These are phyloP conservation scores for Eulemur albifrons DNA, from an alignment of 2,797 vertebrate species.

Conservation along the genomic window DNA sequence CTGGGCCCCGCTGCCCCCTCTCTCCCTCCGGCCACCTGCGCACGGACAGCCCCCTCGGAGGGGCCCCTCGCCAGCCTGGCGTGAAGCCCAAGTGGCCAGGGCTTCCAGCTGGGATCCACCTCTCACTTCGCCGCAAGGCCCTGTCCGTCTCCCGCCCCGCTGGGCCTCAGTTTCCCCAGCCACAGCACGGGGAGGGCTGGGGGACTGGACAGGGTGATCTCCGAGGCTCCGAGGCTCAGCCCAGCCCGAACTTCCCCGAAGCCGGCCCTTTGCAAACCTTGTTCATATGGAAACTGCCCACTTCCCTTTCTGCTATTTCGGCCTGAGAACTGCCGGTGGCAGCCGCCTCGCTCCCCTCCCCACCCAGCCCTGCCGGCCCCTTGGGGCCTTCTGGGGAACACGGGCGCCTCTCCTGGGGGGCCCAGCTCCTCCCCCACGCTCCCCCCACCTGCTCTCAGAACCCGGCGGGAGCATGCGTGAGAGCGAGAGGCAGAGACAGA, in stretches of 20 bases:
- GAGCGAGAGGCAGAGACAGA: not conserved
- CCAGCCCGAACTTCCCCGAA: not conserved
- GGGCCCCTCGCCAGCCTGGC: not conserved
- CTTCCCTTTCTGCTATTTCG: conserved; percentile 76
- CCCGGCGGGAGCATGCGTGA: not conserved
- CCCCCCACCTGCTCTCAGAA: not conserved
- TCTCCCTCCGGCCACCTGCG: not conserved
- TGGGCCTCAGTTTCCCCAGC: not conserved
- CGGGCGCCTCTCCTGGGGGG: not conserved
- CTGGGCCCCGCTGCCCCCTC: rapidly evolving
- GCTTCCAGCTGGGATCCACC: not conserved
- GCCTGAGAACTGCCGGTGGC: not conserved
- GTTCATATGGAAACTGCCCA: conserved; percentile 73
- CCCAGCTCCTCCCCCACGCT: not conserved
- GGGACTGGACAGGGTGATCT: not conserved
- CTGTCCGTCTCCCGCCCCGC: not conserved
- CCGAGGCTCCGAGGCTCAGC: not conserved
- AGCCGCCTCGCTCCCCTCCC: not conserved
- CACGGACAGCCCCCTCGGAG: rapidly evolving
- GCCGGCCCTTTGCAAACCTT: not conserved
- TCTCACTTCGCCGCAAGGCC: rapidly evolving
- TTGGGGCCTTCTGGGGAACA: not conserved
- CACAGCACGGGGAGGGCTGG: not conserved
- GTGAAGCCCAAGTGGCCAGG: not conserved
- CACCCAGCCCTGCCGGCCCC: not conserved